A percentile compares a stretch with the other conserved stretches of the same genome.
phyloP scores from a whole-genome alignment of 2,797 vertebrate genomes.

The Scolopax rusticola region DNA sequence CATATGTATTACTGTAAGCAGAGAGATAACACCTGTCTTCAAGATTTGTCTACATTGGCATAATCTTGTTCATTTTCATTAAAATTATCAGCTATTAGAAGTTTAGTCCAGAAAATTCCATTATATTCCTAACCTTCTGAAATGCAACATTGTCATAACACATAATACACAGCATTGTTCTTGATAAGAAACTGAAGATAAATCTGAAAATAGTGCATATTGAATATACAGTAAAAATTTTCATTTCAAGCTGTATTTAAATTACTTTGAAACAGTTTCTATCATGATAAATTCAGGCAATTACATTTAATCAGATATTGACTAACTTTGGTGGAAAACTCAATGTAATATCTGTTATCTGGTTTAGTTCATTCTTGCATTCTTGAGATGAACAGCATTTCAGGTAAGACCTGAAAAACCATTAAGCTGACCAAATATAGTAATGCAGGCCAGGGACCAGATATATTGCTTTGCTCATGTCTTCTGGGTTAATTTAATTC shows the following conservation, averaged over 20 bases:
- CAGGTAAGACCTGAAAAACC: not conserved
- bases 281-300: slow-evolving; percentile 67
- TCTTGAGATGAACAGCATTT: not conserved
- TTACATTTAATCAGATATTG: slow-evolving; percentile 70
- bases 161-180: slow-evolving; percentile 29
- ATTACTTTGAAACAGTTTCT: slow-evolving; percentile 53
- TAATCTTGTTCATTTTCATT: slow-evolving; percentile 49
- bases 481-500: not conserved
- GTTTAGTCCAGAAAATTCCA: slow-evolving; percentile 49
- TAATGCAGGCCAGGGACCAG: not conserved
- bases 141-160: slow-evolving; percentile 54
- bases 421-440: not conserved
- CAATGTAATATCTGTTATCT: slow-evolving; percentile 25
- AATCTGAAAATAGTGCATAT: slow-evolving; percentile 41
- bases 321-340: not conserved
- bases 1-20: not conserved
- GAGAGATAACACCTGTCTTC: not conserved
- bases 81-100: slow-evolving; percentile 64
- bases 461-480: not conserved
- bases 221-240: slow-evolving; percentile 45
- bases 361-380: not conserved
- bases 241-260: slow-evolving; percentile 49
- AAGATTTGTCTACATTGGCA: not conserved
- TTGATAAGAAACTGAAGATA: slow-evolving; percentile 67
- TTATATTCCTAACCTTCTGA: slow-evolving; percentile 53